Conservation (phyloP, 2,888 invertebrate genomes). For the Gastracanthus pulcherrimus region DNA sequence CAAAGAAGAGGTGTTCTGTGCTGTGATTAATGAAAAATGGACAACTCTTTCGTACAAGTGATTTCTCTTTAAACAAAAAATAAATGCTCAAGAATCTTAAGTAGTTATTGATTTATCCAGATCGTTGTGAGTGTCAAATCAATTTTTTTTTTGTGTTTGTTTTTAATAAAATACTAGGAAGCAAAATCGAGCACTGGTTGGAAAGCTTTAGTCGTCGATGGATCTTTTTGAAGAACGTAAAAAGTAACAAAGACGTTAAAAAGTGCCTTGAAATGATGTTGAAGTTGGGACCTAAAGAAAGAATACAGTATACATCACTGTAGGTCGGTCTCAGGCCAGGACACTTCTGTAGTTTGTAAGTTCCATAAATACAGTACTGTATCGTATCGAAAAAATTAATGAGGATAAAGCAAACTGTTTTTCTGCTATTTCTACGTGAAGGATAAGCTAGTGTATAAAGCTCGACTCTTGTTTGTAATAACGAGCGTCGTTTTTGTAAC, state of each 20-base stretch:
- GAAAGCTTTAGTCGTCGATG: slow-evolving; percentile 44
- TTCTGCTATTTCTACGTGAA: slow-evolving; percentile 11
- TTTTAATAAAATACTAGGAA: slow-evolving; percentile 9
- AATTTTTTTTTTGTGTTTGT: slow-evolving; percentile 26
- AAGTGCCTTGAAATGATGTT: slow-evolving; percentile 68
- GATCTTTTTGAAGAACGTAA: slow-evolving; percentile 14
- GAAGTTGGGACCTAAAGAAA: slow-evolving; percentile 67
- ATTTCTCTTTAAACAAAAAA: slow-evolving; percentile 26
- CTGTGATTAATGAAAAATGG: slow-evolving; percentile 58
- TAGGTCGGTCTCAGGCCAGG: slow-evolving; percentile 69
- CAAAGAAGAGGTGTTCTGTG: slow-evolving; percentile 68
- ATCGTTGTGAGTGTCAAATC: neutral
- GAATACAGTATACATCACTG: slow-evolving; percentile 63
- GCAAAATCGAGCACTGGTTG: slow-evolving; percentile 19
- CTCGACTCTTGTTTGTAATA: slow-evolving; percentile 21
- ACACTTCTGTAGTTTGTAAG: slow-evolving; percentile 73
- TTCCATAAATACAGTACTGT: slow-evolving; percentile 62
- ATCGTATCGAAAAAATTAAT: slow-evolving; percentile 60
- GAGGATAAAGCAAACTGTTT: slow-evolving; percentile 35
- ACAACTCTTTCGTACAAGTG: slow-evolving; percentile 57
- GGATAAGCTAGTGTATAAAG: neutral
- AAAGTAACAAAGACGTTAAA: slow-evolving; percentile 52
- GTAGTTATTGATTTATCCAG: slow-evolving; percentile 13
- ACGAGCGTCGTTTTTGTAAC: slow-evolving; percentile 35
- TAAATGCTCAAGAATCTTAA: slow-evolving; percentile 20